These are phyloP conservation scores for Etia nguti DNA, from an alignment of 2,113 vertebrate genomes.

Conservation along the genomic window DNA sequence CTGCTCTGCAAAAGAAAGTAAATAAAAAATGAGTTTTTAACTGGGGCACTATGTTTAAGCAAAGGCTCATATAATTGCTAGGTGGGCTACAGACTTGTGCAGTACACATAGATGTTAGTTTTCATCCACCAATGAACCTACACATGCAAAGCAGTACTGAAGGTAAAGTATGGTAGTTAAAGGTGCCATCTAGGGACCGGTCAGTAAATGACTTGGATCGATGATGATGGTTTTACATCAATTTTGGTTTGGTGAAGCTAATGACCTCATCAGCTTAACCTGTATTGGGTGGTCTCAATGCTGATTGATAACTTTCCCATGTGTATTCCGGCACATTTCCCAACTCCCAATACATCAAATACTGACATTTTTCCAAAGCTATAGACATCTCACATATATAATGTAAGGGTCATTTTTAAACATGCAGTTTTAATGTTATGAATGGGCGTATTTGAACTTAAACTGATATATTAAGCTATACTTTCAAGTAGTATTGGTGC, in stretches of 20 bases:
- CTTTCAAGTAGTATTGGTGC: too few relatives aligned
- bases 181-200: neutral
- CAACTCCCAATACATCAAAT: neutral
- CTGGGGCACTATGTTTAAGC: neutral
- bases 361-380: neutral
- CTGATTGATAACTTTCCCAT: neutral
- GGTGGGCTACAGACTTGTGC: neutral
- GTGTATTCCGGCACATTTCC: neutral
- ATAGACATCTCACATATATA: neutral
- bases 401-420: neutral
- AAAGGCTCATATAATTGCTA: neutral
- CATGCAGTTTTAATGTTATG: neutral
- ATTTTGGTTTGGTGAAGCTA: neutral
- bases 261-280: neutral
- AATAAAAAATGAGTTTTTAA: neutral
- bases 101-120: neutral
- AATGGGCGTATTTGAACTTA: neutral
- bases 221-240: neutral
- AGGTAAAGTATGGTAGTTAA: neutral
- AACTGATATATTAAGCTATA: neutral
- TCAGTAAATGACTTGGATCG: neutral
- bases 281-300: neutral
- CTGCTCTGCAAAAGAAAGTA: neutral
- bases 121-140: neutral
- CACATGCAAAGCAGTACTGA: neutral